Evolutionary conservation across 1,140 invertebrate species (phyloP), one percentile per base, ranked within the genome.

Genomic region (Leptinotarsa defecta): DNA sequence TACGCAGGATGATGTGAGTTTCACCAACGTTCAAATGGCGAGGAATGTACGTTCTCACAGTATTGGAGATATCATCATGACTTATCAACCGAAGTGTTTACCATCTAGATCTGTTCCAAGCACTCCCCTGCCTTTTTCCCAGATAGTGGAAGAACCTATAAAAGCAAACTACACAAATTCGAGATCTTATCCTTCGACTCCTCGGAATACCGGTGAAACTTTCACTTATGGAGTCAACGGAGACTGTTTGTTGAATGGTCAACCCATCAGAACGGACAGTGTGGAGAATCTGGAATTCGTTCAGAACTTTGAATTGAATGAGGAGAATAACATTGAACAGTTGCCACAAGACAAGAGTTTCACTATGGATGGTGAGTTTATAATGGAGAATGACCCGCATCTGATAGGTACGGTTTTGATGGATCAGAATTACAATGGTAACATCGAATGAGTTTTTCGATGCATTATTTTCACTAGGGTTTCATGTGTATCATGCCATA

Each of bases 161-260:
- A 79, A 82, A 64, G 73, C 80, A 62, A 76, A 77, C 68, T 75
- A 79, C 78, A 76, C 83, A 61, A 88, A 87, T 68, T 91, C 90
- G 2, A 90, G 90, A 79, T 91, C 90, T 0, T 90, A 91, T 84
- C 90, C 91, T 67, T 90, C 90, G 3, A 92, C 90, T 57, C 90
- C 91, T 48, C 84, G 88, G 48, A 86, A 84, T 0, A 86, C 87
- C 76, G 87, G 87, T 67, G 86, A 84, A 19, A 86, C 89, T 20
- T 91, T 91, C 80, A 89, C 88, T 63, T 91, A 91, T 80, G 90
- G 89, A 79, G 83, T 79, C 24, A 81, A 80, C 62, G 74, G 82
- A 17, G 84, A 85, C 78, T 85, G 81, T 76, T 76, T 85, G 52
- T 76, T 85, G 34, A 85, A 85, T 68, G 83, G 83, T 6, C 83